These are phyloP conservation scores for Chamaea fasciata DNA, from an alignment of 2,113 vertebrate species.

Conservation along the genomic window DNA sequence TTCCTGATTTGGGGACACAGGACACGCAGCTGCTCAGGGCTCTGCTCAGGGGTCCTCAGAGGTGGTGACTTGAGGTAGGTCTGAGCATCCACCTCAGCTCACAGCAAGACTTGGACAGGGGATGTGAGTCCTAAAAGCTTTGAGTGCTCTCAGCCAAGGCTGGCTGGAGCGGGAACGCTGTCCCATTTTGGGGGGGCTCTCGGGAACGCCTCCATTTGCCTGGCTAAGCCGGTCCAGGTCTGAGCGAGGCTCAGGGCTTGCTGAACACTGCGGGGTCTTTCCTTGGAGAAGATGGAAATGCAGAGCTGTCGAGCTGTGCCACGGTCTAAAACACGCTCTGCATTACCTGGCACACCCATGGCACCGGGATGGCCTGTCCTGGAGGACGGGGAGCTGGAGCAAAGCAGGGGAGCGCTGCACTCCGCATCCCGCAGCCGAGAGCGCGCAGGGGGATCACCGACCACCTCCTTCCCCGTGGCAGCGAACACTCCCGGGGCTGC, in stretches of 20 bases:
- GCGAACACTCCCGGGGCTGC: not conserved
- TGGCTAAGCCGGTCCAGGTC: not conserved
- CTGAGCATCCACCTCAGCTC: not conserved
- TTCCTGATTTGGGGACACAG: not conserved
- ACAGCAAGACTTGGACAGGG: accelerated
- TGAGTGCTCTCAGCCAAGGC: not conserved
- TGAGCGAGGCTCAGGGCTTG: accelerated
- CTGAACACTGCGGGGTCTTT: not conserved
- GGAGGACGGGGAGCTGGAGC: accelerated
- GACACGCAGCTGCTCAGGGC: not conserved
- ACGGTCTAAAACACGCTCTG: accelerated
- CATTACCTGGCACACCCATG: accelerated
- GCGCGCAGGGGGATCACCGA: accelerated
- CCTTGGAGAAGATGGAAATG: not conserved
- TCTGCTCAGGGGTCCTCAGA: not conserved
- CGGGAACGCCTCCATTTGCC: accelerated
- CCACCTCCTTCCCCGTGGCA: accelerated
- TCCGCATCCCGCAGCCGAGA: accelerated
- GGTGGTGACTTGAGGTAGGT: not conserved
- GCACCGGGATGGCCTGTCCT: not conserved
- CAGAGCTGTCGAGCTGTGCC: not conserved
- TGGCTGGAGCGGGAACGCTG: not conserved
- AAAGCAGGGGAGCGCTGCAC: accelerated
- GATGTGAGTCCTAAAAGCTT: not conserved
- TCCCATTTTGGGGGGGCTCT: accelerated